Base-by-base conservation (phyloP, 2,797 vertebrate species). In the Alectoris magna region DNA sequence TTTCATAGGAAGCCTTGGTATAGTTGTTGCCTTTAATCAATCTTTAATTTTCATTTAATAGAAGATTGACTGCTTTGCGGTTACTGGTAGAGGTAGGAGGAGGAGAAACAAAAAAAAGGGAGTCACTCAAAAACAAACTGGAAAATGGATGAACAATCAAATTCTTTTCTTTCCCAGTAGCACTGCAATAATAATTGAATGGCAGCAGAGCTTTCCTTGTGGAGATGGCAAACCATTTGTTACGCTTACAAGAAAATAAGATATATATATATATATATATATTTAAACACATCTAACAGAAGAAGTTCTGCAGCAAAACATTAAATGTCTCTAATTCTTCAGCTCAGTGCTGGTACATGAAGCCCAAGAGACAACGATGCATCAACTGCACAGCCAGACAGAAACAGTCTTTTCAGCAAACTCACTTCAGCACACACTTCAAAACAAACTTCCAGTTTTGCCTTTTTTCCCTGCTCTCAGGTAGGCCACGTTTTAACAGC, bases 11-110 rank as follows among this genome's bases (percentile, higher is more conserved):
- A 48, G 23, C n/a, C 60, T 77, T 84, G 59, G 27, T 76, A 23
- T 74, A 88, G 93, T 36, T 93, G 44, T 58, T 77, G 71, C 58
- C 53, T 91, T 53, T 53, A 53, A 75, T 29, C 88, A 79, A 84
- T 90, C 83, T 76, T 41, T 66, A 73, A 70, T 91, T 93, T 84
- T 82, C 46, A 41, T 80, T 93, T 82, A 53, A 82, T 22, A 39
- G 41, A 71, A 87, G 53, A 82, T 48, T 22, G 38, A 29, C n/a
- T 84, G 34, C 58, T 91, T 63, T 48, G 70, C 29, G 21, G 23
- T 78, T 56, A 79, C 18, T 80, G 19, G 31, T 27, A 77, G 43
- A 88, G 21, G 67, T 48, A 3, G 27, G 26, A 87, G 7, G 14
- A 62, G 5, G 27, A 88, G 48, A 19, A 77, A 84, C 3, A 83